Percentiles rank a stretch among this genome's conserved stretches.
phyloP scores from a whole-genome alignment of 2,888 invertebrate species.

The Prionchulus punctatus region DNA sequence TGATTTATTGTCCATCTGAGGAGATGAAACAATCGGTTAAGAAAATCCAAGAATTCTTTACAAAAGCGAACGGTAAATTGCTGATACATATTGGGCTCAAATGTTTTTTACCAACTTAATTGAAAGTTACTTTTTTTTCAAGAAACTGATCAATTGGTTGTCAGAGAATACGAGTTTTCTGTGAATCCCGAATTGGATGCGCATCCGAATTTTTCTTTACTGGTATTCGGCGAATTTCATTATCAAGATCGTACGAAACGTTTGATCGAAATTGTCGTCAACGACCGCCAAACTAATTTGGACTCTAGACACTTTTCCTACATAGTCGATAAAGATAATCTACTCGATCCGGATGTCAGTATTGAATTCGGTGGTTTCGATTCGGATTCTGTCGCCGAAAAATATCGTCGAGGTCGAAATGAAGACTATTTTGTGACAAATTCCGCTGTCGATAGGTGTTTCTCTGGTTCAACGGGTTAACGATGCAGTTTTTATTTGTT shows the following conservation, averaged over 20 bases:
- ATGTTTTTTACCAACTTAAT: too few relatives aligned
- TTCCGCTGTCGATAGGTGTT: too few relatives aligned
- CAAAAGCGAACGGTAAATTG: neutral
- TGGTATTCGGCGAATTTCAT: conserved; percentile 2
- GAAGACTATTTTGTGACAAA: too few relatives aligned
- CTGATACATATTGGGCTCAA: neutral
- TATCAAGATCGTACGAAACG: conserved; percentile 2
- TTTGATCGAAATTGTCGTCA: neutral
- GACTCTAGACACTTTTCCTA: neutral
- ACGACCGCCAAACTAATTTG: neutral
- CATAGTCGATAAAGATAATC: neutral
- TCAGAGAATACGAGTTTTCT: neutral
- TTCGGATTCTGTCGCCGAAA: neutral
- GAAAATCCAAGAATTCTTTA: neutral
- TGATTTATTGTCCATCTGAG: neutral
- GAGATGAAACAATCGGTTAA: neutral
- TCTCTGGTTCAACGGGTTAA: too few relatives aligned
- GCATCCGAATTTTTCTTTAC: neutral
- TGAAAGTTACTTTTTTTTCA: neutral
- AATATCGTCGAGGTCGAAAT: too few relatives aligned
- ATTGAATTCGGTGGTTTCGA: conserved; percentile 3
- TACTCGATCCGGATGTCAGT: neutral
- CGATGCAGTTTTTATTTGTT: too few relatives aligned
- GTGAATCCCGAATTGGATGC: too few relatives aligned
- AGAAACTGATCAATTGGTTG: neutral